These are phyloP conservation scores for Nasonia giraulti DNA, from an alignment of 1,140 invertebrate genomes.

Conservation along the genomic window DNA sequence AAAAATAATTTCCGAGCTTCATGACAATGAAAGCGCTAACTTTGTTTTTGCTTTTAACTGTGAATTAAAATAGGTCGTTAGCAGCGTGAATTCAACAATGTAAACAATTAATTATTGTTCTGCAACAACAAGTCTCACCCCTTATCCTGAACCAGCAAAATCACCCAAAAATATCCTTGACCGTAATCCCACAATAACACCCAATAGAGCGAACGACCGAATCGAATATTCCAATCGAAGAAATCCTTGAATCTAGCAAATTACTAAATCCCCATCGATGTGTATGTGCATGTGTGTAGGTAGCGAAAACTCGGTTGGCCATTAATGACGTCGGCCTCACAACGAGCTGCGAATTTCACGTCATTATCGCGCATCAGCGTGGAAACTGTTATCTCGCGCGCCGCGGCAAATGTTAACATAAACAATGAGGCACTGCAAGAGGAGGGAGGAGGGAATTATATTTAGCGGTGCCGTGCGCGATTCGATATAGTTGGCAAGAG, in stretches of 20 bases:
- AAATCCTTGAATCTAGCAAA: neutral
- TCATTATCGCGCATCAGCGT: constrained; percentile 42
- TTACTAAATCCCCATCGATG: neutral
- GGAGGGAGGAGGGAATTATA: constrained; percentile 32
- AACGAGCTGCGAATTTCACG: constrained; percentile 18
- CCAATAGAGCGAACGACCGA: neutral
- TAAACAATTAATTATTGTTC: neutral
- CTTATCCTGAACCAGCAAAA: neutral
- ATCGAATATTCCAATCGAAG: neutral
- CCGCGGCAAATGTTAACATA: constrained; percentile 22
- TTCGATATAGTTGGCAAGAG: neutral
- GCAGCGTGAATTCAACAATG: too few relatives aligned
- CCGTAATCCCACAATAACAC: neutral
- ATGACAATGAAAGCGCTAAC: too few relatives aligned
- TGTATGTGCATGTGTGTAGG: too few relatives aligned
- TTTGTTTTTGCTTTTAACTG: too few relatives aligned
- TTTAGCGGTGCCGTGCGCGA: neutral
- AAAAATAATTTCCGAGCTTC: neutral
- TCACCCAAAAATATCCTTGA: neutral
- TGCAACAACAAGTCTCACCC: neutral
- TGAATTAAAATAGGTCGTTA: too few relatives aligned
- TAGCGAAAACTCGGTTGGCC: neutral
- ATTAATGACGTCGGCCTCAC: neutral
- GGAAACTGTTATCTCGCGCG: constrained; percentile 42
- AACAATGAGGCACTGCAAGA: constrained; percentile 33